These are phyloP conservation scores for Falco berigora DNA, from an alignment of 2,797 vertebrate species.

Conservation along the genomic window DNA sequence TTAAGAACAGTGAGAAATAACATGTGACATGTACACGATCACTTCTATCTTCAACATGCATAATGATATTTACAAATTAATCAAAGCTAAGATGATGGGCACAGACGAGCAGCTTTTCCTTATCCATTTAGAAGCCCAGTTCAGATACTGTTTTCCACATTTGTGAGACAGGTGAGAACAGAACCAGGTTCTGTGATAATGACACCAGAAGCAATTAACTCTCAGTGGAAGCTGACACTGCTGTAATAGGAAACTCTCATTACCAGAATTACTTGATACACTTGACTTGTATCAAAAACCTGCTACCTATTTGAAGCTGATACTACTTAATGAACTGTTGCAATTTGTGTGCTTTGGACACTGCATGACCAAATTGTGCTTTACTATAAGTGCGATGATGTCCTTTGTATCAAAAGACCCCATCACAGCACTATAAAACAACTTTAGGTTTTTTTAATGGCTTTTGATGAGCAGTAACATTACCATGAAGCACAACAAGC, in stretches of 20 bases:
- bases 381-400: not conserved
- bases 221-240: not conserved
- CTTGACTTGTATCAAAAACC: not conserved
- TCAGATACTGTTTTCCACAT: not conserved
- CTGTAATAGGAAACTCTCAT: not conserved
- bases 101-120: not conserved
- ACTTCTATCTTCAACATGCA: not conserved
- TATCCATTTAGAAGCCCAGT: not conserved
- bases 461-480: not conserved
- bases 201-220: not conserved
- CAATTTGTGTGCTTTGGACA: not conserved
- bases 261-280: not conserved
- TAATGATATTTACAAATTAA: not conserved
- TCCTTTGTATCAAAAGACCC: not conserved
- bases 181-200: not conserved
- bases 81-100: not conserved
- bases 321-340: not conserved
- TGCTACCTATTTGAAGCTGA: not conserved
- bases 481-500: not conserved
- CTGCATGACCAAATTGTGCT: not conserved
- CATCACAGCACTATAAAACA: not conserved
- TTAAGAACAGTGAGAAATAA: not conserved
- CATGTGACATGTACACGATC: not conserved
- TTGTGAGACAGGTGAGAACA: not conserved
- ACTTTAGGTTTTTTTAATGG: not conserved